These are phyloP conservation scores for Globia sparganii DNA, from an alignment of 2,888 invertebrate species.

Conservation along the genomic window DNA sequence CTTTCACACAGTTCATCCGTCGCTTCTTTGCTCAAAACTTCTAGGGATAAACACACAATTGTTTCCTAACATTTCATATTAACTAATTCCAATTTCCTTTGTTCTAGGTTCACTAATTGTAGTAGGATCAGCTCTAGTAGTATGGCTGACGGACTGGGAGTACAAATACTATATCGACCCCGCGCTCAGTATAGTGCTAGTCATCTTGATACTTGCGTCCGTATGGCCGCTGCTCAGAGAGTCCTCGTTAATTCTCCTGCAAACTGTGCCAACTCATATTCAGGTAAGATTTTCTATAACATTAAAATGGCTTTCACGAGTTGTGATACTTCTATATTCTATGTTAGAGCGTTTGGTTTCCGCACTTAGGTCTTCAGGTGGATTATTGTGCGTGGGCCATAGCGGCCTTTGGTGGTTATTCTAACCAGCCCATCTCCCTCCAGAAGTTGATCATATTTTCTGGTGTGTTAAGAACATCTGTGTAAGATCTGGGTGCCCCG, in stretches of 20 bases:
- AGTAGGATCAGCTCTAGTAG: constrained; percentile 95
- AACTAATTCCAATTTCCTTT: constrained; percentile 69
- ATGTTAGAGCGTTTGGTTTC: background rate
- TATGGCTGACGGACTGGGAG: constrained; percentile 95
- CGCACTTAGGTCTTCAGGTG: background rate
- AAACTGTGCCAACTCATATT: constrained; percentile 99
- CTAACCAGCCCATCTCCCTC: background rate
- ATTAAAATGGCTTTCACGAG: background rate
- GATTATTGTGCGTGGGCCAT: background rate
- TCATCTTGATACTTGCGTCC: constrained; percentile 95
- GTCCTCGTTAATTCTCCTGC: constrained; percentile 98
- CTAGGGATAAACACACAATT: too few species aligned
- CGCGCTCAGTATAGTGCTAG: constrained; percentile 96
- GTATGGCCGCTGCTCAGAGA: constrained; percentile 98
- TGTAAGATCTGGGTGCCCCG: background rate
- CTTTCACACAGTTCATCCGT: background rate
- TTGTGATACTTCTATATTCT: background rate
- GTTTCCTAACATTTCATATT: background rate
- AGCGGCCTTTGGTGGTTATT: background rate
- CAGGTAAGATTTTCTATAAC: constrained; percentile 88
- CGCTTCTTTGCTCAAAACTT: background rate
- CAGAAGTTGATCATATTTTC: background rate
- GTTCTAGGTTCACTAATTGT: constrained; percentile 96
- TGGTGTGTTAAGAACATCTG: background rate
- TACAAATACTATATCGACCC: constrained; percentile 98